These are phyloP conservation scores for Cataglyphis rosenhaueri DNA, from an alignment of 2,888 invertebrate genomes.

Conservation along the genomic window DNA sequence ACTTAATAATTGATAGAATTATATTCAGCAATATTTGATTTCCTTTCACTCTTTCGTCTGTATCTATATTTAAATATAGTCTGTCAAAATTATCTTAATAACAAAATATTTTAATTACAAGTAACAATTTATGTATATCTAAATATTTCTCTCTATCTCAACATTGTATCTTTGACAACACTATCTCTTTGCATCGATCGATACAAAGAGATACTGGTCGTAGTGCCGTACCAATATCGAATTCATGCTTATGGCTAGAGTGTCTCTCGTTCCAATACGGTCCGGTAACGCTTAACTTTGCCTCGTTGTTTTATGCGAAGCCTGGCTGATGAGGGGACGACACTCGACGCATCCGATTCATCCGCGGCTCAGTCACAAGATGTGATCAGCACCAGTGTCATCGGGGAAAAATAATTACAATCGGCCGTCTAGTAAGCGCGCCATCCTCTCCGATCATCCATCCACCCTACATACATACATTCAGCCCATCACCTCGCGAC, in stretches of 20 bases:
- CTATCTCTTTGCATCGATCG: background rate
- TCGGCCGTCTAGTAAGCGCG: slow-evolving; percentile 74
- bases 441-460: slow-evolving; percentile 59
- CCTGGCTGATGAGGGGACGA: slow-evolving; percentile 67
- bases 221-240: slow-evolving; percentile 15
- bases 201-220: background rate
- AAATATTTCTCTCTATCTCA: background rate
- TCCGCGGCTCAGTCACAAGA: slow-evolving; percentile 67
- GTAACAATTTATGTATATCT: background rate
- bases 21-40: background rate
- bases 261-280: slow-evolving; percentile 66
- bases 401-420: slow-evolving; percentile 83
- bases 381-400: slow-evolving; percentile 72
- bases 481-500: slow-evolving; percentile 58
- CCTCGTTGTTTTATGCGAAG: slow-evolving; percentile 66
- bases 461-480: slow-evolving; percentile 54
- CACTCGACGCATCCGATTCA: slow-evolving; percentile 73
- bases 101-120: background rate
- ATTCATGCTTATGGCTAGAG: slow-evolving; percentile 14
- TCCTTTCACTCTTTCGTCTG: background rate
- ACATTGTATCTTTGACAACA: background rate
- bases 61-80: background rate
- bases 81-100: background rate
- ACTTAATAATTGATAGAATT: background rate
- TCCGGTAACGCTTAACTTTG: slow-evolving; percentile 69